A percentile compares a stretch with the other conserved stretches of the same genome.
These are phyloP conservation scores for Tauraco erythrolophus DNA, from an alignment of 2,113 vertebrate genomes.

Conservation along the genomic window DNA sequence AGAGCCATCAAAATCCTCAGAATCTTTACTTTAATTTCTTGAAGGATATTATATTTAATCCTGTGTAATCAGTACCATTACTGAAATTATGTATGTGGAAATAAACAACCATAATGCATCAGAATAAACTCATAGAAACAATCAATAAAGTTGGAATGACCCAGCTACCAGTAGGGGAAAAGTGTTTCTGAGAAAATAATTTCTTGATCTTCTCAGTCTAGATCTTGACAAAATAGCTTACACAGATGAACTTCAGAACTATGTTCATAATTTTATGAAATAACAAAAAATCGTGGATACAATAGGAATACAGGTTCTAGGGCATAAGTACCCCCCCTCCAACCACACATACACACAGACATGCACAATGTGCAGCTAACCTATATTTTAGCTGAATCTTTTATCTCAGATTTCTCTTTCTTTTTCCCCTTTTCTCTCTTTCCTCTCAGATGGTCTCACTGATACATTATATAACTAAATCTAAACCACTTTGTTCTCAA, in stretches of 20 bases:
- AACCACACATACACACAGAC: too few relatives aligned
- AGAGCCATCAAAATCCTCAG: too few relatives aligned
- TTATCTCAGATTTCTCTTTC: too few relatives aligned
- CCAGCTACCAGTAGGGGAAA: background rate
- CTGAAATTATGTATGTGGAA: background rate
- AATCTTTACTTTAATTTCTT: too few relatives aligned
- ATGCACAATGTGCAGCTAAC: background rate
- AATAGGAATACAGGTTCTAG: background rate
- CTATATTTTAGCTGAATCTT: background rate
- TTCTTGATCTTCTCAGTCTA: background rate
- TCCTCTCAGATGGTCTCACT: background rate
- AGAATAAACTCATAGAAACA: background rate
- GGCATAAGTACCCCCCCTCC: accelerated
- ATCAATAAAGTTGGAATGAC: background rate
- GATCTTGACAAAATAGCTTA: background rate
- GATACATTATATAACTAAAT: background rate
- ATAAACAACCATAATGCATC: background rate
- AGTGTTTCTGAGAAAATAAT: background rate
- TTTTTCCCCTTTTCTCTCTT: background rate
- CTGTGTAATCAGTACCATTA: background rate
- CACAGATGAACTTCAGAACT: background rate
- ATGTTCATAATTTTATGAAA: background rate
- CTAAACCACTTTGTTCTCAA: background rate
- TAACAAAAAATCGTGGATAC: background rate
- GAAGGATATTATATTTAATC: background rate